Evolutionary conservation across 2,888 invertebrate genomes (phyloP), one percentile per base, ranked within the genome.

Genomic region (Tortricodes alternella): DNA sequence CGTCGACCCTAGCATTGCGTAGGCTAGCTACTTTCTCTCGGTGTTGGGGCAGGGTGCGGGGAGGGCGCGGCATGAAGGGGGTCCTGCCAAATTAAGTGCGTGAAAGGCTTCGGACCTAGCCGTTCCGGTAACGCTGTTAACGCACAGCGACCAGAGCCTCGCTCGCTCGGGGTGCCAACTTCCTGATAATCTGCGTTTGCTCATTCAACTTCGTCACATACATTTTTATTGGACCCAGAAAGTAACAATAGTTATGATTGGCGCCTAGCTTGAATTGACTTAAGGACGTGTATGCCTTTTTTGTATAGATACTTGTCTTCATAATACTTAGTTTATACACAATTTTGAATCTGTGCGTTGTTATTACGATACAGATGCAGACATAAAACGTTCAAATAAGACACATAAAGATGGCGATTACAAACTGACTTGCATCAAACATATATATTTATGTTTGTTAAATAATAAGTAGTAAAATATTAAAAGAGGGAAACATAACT

Each of bases 11-110:
- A 85, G 79, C 79, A 87, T 88, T 90, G 89, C 90, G 89, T 89
- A 88, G 88, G 86, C 83, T 80, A 88, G 87, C 90, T 89, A 89
- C 89, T 90, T 90, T 90, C 90, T 89, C 90, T 87, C 68, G 75
- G 70, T 76, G 82, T 73, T 76, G 78, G 68, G 66, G 76, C 78
- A 78, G 78, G 73, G 76, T 71, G 76, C 59, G 77, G 67, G 76
- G 73, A 62, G 67, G 63, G 74, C 65, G 80, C 71, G 80, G 81
- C 60, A 80, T 69, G 84, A 78, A 78, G 84, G 87, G 85, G 88
- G 82, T 88, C 80, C 86, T 89, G 83, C 89, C 89, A 86, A 90
- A 90, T 88, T 85, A 88, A 84, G 85, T 83, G 83, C 86, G 90
- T 89, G 89, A 90, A 90, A 90, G 89, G 88, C 83, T 83, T 72